These are phyloP conservation scores for Grapholita molesta DNA, from an alignment of 1,140 invertebrate species.

Conservation along the genomic window DNA sequence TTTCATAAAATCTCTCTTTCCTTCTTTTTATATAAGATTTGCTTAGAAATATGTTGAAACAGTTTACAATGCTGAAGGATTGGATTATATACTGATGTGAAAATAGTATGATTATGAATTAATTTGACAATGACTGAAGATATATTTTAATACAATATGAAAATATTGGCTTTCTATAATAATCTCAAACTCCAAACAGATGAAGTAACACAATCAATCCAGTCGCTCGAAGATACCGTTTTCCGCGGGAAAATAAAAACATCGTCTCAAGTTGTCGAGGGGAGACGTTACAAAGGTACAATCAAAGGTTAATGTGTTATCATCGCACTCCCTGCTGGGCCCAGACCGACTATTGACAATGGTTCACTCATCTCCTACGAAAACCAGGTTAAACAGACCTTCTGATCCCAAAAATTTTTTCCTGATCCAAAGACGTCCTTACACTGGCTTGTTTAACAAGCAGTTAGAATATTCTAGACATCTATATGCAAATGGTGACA, in stretches of 20 bases:
- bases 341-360: background rate
- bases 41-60: too few species aligned
- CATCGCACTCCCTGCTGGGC: background rate
- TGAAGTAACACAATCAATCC: background rate
- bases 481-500: constrained; percentile 75
- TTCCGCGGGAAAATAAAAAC: background rate
- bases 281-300: constrained; percentile 13
- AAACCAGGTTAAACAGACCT: too few species aligned
- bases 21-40: too few species aligned
- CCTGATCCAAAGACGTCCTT: background rate
- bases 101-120: too few species aligned
- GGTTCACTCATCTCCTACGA: too few species aligned
- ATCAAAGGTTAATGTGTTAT: constrained; percentile 17
- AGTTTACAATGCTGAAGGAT: too few species aligned
- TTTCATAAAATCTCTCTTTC: too few species aligned
- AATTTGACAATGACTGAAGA: too few species aligned
- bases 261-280: constrained; percentile 8
- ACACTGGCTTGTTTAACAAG: background rate
- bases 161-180: background rate
- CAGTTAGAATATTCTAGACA: constrained; percentile 27
- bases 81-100: too few species aligned
- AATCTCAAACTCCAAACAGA: background rate
- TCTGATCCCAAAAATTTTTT: background rate
- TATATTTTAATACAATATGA: too few species aligned
- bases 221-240: background rate